phyloP scores from a whole-genome alignment of 2,888 invertebrate species.

The Ormyrus thymus region DNA sequence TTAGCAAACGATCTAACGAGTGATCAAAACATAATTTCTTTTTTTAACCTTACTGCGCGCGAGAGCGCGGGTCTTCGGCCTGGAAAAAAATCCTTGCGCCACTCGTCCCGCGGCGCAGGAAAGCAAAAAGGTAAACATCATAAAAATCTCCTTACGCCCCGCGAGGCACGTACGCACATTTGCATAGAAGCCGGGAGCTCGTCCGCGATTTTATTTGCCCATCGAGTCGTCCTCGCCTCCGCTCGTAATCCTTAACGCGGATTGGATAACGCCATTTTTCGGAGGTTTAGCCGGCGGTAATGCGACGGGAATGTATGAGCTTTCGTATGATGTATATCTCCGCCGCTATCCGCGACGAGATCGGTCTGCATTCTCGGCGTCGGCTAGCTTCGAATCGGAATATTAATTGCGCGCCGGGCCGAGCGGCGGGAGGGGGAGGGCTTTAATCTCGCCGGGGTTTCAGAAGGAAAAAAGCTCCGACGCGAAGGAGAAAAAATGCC shows the following conservation, averaged over 20 bases:
- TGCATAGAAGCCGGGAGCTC: slow-evolving; percentile 30
- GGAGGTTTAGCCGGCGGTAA: slow-evolving; percentile 44
- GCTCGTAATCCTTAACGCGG: slow-evolving; percentile 38
- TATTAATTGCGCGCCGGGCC: slow-evolving; percentile 67
- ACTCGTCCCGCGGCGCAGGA: background rate
- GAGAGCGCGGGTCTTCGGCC: background rate
- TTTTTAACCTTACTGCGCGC: too few relatives aligned
- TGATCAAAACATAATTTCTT: background rate
- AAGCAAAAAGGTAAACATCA: slow-evolving; percentile 1
- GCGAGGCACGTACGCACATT: slow-evolving; percentile 12
- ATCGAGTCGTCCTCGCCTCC: slow-evolving; percentile 11
- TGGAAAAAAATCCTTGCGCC: background rate
- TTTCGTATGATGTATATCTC: slow-evolving; percentile 66
- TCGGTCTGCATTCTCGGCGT: slow-evolving; percentile 38
- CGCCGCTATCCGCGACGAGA: slow-evolving; percentile 38
- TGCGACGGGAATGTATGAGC: slow-evolving; percentile 54
- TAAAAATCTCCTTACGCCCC: slow-evolving; percentile 34
- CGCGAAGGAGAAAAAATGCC: slow-evolving; percentile 21
- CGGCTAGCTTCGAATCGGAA: slow-evolving; percentile 64
- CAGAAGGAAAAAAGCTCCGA: slow-evolving; percentile 33
- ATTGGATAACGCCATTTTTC: slow-evolving; percentile 49
- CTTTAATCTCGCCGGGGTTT: slow-evolving; percentile 44
- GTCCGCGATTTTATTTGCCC: slow-evolving; percentile 33
- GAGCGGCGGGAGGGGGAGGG: slow-evolving; percentile 37
- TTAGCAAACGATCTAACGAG: slow-evolving; percentile 9